phyloP scores from a whole-genome alignment of 1,140 invertebrate species.

The Nephotettix cincticeps region DNA sequence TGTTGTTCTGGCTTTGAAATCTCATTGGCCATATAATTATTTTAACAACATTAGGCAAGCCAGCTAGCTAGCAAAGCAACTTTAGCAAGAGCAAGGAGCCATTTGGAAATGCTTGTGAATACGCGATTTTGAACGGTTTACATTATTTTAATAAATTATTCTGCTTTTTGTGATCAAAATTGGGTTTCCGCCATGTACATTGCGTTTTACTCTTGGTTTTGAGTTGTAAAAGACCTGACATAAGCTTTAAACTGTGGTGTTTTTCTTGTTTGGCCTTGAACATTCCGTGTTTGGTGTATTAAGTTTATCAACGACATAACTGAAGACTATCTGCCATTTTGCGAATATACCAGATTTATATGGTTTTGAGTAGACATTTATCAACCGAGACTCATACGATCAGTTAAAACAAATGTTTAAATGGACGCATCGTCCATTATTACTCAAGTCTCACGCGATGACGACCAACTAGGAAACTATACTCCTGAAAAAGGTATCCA shows the following conservation, averaged over 20 bases:
- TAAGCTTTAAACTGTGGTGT: neutral
- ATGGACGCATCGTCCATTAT: conserved; percentile 99
- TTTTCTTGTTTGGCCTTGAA: conserved; percentile 10
- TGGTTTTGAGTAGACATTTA: conserved; percentile 21
- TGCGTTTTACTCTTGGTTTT: no score
- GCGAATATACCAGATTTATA: conserved; percentile 27
- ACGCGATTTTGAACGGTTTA: no score
- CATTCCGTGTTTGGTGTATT: neutral
- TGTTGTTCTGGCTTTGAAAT: no score
- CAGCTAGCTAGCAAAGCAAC: no score
- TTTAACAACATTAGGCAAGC: no score
- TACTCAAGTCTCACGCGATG: conserved; percentile 94
- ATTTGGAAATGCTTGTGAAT: no score
- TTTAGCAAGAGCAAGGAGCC: no score
- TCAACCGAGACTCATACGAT: conserved; percentile 10
- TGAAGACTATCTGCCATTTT: conserved; percentile 28
- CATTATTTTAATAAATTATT: neutral
- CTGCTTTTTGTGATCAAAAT: neutral
- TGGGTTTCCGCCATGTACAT: neutral
- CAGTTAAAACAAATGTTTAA: conserved; percentile 67
- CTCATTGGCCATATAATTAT: no score
- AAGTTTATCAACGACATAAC: neutral
- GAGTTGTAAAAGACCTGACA: neutral
- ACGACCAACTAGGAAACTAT: conserved; percentile 91
- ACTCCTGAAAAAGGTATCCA: conserved; percentile 91